A percentile compares a stretch with the other conserved stretches of the same genome.
phyloP scores from a whole-genome alignment of 2,888 invertebrate species.

The Napeogenes sylphis region DNA sequence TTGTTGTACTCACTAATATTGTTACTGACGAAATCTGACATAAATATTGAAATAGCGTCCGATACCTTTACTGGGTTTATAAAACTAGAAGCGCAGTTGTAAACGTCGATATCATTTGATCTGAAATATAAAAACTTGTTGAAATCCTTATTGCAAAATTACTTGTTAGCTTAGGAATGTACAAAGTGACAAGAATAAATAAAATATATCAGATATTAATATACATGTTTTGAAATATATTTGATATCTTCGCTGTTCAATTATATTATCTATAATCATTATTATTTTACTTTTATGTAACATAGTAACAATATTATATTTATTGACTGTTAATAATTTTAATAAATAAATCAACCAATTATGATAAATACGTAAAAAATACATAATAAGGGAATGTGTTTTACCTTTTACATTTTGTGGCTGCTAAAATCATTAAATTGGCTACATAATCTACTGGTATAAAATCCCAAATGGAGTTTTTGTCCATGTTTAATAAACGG shows the following conservation, averaged over 20 bases:
- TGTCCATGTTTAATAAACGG: constrained; percentile 85
- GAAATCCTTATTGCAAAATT: too few relatives aligned
- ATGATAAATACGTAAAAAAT: too few relatives aligned
- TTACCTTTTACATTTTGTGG: constrained; percentile 47
- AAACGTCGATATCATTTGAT: background rate
- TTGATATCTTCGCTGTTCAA: too few relatives aligned
- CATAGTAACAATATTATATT: too few relatives aligned
- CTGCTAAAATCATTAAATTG: constrained; percentile 88
- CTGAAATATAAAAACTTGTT: background rate
- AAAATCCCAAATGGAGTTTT: constrained; percentile 82
- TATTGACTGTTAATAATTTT: too few relatives aligned
- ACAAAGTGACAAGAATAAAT: too few relatives aligned
- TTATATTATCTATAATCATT: too few relatives aligned
- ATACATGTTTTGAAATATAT: too few relatives aligned
- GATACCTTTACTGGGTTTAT: background rate
- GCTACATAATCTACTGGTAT: constrained; percentile 89
- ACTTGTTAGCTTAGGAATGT: too few relatives aligned
- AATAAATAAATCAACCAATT: too few relatives aligned
- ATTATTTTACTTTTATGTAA: too few relatives aligned
- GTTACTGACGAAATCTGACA: constrained; percentile 2
- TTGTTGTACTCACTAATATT: background rate
- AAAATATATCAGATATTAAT: too few relatives aligned
- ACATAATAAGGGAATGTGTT: background rate
- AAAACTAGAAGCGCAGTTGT: constrained; percentile 1
- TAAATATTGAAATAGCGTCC: background rate